Conservation (phyloP, 2,113 vertebrate genomes). For the Nansenia antarctica region DNA sequence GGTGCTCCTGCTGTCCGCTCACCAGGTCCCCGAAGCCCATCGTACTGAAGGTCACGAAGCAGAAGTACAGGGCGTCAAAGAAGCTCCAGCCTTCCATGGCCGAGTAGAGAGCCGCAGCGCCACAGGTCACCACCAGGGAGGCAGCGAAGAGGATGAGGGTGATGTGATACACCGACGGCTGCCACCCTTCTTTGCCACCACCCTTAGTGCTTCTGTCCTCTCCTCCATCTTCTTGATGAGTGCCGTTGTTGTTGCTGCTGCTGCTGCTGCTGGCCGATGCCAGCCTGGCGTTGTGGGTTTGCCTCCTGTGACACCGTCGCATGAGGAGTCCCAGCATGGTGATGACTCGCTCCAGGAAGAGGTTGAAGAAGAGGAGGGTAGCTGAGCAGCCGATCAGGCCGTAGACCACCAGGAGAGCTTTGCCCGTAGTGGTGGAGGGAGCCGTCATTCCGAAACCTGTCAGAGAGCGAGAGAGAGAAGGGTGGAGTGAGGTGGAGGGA, state of each 20-base stretch:
- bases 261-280: not conserved
- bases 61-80: slow-evolving; percentile 68
- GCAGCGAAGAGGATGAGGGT: slow-evolving; percentile 53
- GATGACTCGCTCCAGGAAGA: slow-evolving; percentile 57
- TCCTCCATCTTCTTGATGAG: not conserved
- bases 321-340: slow-evolving; percentile 46
- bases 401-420: slow-evolving; percentile 68
- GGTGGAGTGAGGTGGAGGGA: not conserved
- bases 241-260: not conserved
- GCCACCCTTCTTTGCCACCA: slow-evolving; percentile 31
- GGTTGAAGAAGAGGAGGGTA: slow-evolving; percentile 64
- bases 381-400: slow-evolving; percentile 65
- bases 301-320: slow-evolving; percentile 39
- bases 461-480: not conserved
- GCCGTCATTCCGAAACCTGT: slow-evolving; percentile 70
- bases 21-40: slow-evolving; percentile 74
- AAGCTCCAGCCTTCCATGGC: slow-evolving; percentile 66
- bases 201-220: not conserved
- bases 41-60: slow-evolving; percentile 69
- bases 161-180: slow-evolving; percentile 57
- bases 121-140: slow-evolving; percentile 50
- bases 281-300: not conserved
- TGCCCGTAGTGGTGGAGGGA: slow-evolving; percentile 55
- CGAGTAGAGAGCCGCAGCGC: slow-evolving; percentile 61
- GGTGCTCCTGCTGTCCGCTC: slow-evolving; percentile 55